A percentile compares a stretch with the other conserved stretches of the same genome.
These are phyloP conservation scores for Myioborus miniatus DNA, from an alignment of 2,797 vertebrate genomes.

Conservation along the genomic window DNA sequence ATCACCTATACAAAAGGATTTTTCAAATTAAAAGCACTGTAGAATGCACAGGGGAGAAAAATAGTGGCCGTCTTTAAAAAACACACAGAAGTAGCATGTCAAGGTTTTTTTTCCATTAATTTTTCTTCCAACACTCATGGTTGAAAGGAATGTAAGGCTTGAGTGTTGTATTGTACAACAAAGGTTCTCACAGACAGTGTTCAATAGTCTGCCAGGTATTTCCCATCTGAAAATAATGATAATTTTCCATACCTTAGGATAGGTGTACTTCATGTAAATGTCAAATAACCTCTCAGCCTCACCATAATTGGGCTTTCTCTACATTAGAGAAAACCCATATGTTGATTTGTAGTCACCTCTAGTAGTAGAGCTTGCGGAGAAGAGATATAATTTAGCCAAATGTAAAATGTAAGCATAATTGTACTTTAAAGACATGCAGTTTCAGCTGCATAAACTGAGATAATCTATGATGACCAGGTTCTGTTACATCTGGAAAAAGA, in stretches of 20 bases:
- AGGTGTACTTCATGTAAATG: neutral
- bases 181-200: neutral
- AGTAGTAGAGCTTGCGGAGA: neutral
- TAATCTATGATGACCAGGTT: neutral
- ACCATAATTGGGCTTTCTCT: neutral
- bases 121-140: neutral
- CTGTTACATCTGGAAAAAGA: constrained; percentile 18
- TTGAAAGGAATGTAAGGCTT: neutral
- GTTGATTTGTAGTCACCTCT: neutral
- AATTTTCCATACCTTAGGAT: constrained; percentile 28
- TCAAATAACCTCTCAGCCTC: constrained; percentile 11
- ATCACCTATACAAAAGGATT: neutral
- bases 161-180: neutral
- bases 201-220: neutral
- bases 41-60: neutral
- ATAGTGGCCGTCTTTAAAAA: neutral
- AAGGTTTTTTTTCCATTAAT: neutral
- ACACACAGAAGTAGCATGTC: neutral
- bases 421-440: neutral
- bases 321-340: neutral
- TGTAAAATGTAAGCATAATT: constrained; percentile 26
- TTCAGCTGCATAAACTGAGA: constrained; percentile 31
- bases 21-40: neutral
- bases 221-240: constrained; percentile 19
- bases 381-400: neutral